Conservation (phyloP, 1,140 invertebrate species). For the Pararge aegeria region DNA sequence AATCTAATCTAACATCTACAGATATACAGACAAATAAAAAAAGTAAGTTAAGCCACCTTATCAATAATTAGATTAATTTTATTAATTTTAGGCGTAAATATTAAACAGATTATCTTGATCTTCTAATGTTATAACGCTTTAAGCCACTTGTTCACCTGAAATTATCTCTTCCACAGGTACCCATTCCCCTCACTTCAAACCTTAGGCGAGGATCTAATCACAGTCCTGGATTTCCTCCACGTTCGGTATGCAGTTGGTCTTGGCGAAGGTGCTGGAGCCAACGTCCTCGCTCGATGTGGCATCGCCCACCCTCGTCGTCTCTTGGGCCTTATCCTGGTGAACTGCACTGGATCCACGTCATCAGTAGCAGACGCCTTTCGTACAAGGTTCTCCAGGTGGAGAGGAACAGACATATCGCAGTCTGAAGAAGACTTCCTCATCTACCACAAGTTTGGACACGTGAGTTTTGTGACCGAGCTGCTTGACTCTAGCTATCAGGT, state of each 20-base stretch:
- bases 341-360: conserved; percentile 93
- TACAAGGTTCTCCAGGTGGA: conserved; percentile 90
- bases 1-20: too few relatives aligned
- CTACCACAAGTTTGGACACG: conserved; percentile 94
- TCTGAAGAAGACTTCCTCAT: conserved; percentile 91
- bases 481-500: conserved; percentile 63
- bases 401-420: conserved; percentile 85
- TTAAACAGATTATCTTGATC: too few relatives aligned
- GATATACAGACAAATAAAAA: too few relatives aligned
- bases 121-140: too few relatives aligned
- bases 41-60: too few relatives aligned
- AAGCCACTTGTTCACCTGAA: too few relatives aligned
- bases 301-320: conserved; percentile 87
- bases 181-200: conserved; percentile 91
- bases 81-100: too few relatives aligned
- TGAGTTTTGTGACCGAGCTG: conserved; percentile 81
- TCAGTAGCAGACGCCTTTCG: conserved; percentile 93
- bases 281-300: conserved; percentile 92
- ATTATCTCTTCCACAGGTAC: conserved; percentile 79
- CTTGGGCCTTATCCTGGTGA: conserved; percentile 89
- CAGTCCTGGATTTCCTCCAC: conserved; percentile 90
- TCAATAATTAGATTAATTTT: too few relatives aligned
- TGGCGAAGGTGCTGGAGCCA: conserved; percentile 94
- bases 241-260: conserved; percentile 90
- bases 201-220: conserved; percentile 91